These are phyloP conservation scores for Lamprotornis superbus DNA, from an alignment of 2,113 vertebrate genomes.

Conservation along the genomic window DNA sequence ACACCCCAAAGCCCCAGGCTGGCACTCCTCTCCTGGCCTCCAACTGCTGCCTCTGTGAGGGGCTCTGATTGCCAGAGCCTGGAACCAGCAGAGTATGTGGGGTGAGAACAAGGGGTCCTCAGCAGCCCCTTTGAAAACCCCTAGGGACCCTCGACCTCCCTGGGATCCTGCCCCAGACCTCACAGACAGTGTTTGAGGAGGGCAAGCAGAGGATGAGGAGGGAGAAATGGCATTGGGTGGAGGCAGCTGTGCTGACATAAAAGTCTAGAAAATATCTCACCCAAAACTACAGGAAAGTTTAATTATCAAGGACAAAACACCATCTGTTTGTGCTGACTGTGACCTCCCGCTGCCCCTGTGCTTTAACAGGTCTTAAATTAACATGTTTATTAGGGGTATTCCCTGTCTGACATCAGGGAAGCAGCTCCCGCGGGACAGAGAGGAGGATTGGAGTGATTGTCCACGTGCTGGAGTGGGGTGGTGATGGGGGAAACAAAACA, in stretches of 20 bases:
- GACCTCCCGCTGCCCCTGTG: neutral
- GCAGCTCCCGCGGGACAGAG: accelerated
- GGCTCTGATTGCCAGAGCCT: neutral
- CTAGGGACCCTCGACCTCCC: accelerated
- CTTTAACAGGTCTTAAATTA: slow-evolving; percentile 34
- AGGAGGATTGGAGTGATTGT: neutral
- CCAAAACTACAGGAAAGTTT: slow-evolving; percentile 24
- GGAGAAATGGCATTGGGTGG: neutral
- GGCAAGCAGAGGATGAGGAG: neutral
- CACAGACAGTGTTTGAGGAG: accelerated
- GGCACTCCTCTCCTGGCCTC: neutral
- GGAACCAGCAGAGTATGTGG: accelerated
- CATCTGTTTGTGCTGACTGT: slow-evolving; percentile 45
- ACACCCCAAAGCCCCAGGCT: neutral
- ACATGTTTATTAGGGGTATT: neutral
- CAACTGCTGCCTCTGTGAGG: neutral
- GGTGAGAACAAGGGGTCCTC: neutral
- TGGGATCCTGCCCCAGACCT: neutral
- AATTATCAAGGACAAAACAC: slow-evolving; percentile 55
- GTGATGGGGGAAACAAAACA: neutral
- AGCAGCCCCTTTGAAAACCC: neutral
- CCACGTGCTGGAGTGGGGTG: accelerated
- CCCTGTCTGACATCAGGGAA: neutral
- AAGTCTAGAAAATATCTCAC: neutral
- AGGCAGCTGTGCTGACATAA: neutral